Percentiles rank a stretch among this genome's conserved stretches.
These are phyloP conservation scores for Trissolcus japonicus DNA, from an alignment of 2,888 invertebrate species.

Conservation along the genomic window DNA sequence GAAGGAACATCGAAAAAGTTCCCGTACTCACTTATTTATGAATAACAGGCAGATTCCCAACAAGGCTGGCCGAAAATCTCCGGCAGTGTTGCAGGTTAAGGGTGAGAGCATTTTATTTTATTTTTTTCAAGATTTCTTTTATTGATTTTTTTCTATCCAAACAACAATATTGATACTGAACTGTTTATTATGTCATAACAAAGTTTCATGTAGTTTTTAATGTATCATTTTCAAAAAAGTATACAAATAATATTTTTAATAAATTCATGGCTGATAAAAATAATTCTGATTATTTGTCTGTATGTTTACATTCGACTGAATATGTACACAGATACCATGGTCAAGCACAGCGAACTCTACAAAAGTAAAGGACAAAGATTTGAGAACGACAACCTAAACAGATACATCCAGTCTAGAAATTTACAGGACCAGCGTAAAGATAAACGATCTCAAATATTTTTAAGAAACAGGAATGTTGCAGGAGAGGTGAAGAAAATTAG, in stretches of 20 bases:
- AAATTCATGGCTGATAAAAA: neutral
- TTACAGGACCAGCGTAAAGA: conserved; percentile 12
- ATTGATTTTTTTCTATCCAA: neutral
- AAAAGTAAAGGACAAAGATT: neutral
- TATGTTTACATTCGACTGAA: neutral
- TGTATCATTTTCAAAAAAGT: too few species aligned
- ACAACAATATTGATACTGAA: too few species aligned
- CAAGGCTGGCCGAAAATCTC: neutral
- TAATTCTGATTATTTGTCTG: neutral
- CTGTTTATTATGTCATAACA: too few species aligned
- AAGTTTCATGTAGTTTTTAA: too few species aligned
- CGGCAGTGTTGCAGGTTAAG: neutral
- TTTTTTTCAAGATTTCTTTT: neutral
- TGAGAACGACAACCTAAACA: neutral
- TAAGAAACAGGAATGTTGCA: conserved; percentile 12
- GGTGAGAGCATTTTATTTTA: neutral
- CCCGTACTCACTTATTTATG: conserved; percentile 11
- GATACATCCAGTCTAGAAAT: neutral
- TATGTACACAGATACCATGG: neutral
- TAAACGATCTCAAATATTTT: conserved; percentile 1
- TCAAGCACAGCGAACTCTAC: conserved; percentile 6
- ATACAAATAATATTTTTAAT: neutral
- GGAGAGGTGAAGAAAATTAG: neutral
- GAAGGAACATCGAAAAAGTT: conserved; percentile 7
- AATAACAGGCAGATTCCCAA: conserved; percentile 17